Evolutionary conservation across 2,113 vertebrate genomes (phyloP).

Genomic region (Zosterops borbonicus): DNA sequence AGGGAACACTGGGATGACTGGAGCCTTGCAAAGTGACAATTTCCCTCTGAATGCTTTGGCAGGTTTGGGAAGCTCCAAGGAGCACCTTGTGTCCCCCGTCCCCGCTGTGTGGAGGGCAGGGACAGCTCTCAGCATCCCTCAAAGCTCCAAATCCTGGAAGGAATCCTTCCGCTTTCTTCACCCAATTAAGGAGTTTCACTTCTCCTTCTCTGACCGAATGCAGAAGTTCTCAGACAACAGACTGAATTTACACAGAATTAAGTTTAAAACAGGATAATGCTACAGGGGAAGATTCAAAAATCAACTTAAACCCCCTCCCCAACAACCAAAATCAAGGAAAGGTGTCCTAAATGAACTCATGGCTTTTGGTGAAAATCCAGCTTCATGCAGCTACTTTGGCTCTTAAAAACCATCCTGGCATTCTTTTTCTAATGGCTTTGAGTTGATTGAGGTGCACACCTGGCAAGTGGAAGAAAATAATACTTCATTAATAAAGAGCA

Average conservation of each 20-base stretch:
- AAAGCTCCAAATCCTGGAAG: neutral
- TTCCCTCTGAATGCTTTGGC: neutral
- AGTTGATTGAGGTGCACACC: neutral
- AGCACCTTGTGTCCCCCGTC: neutral
- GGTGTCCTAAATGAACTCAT: fast-evolving
- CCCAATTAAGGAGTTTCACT: neutral
- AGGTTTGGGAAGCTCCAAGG: neutral
- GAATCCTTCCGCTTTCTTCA: neutral
- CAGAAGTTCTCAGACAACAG: neutral
- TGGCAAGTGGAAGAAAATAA: neutral
- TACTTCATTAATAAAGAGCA: neutral
- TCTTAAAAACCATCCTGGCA: neutral
- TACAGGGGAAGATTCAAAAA: neutral
- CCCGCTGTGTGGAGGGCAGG: neutral
- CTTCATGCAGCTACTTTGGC: neutral
- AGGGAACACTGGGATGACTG: neutral
- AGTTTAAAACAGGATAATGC: neutral
- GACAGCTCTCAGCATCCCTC: neutral
- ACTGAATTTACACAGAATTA: neutral
- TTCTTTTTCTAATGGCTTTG: neutral
- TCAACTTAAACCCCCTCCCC: neutral
- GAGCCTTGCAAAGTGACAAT: neutral
- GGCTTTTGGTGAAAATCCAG: neutral
- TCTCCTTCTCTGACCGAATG: neutral
- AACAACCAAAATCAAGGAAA: neutral